Base-by-base conservation (phyloP, 2,888 invertebrate species). In the Microplitis deprimator region DNA sequence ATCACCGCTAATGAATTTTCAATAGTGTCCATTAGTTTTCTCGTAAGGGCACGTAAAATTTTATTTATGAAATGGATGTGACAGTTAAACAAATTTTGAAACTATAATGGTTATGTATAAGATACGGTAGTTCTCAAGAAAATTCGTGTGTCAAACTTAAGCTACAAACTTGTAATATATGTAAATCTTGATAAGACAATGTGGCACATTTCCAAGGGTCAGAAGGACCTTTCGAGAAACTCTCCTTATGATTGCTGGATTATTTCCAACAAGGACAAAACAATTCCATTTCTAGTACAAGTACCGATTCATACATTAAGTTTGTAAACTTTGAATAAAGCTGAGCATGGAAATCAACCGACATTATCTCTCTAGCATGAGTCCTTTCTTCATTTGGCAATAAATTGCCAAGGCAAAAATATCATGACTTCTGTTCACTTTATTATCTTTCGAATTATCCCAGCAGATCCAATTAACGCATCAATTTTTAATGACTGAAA, bases 151-250 rank as follows among this genome's bases (percentile, higher is more conserved):
- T 84, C 84, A 85, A 83, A 81, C 83, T 86, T 79, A 85, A 87
- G 83, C 85, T 83, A 79, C 83, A 82, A 88, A 88, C 88, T 88
- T 88, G 88, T 85, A 89, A 89, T 89, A 89, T 88, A 89, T 89
- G 89, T 84, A 88, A 87, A 89, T 89, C 87, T 83, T 84, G 89
- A 89, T 89, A 89, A 89, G 89, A 87, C 86, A 79, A 68, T 38
- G 50, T 81, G 83, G 85, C 83, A 81, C 84, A 82, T 85, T 83
- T 86, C 85, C 84, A 83, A 82, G 82, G 82, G 82, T 69, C 20
- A 5, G n/a, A 20, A 68, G 61, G 72, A 76, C 68, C 68, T 72
- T 61, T 59, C 6, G 60, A 76, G 71, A 67, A 76, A 67, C 59
- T 76, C 72, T 77, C 73, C 73, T 73, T 65, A 59, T 20, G 59